Evolutionary conservation across 1,140 invertebrate genomes (phyloP).

Genomic region (Portunus trituberculatus): DNA sequence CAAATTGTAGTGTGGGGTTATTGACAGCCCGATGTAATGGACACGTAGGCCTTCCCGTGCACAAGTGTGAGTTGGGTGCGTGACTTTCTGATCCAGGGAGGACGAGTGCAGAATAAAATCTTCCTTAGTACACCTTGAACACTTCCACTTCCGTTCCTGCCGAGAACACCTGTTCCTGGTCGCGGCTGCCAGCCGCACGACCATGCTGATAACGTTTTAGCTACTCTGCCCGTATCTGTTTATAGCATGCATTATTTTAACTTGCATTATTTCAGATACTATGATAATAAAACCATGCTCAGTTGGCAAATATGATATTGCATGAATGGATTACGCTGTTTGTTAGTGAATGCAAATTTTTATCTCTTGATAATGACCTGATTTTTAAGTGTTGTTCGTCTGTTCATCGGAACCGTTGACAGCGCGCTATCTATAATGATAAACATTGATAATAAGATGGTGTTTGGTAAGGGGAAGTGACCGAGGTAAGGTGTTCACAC

Average conservation of each 20-base stretch:
- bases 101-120: neutral
- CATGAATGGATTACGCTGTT: neutral
- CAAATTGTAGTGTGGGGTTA: neutral
- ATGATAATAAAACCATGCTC: neutral
- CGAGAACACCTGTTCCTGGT: constrained; percentile 45
- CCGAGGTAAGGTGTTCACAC: constrained; percentile 60
- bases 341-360: neutral
- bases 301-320: neutral
- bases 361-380: neutral
- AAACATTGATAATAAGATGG: neutral
- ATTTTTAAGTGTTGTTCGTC: neutral
- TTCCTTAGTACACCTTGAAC: constrained; percentile 7
- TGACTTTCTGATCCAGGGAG: neutral
- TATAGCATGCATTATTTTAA: neutral
- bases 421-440: neutral
- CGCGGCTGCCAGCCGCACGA: constrained; percentile 11
- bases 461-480: neutral
- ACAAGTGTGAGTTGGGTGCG: neutral
- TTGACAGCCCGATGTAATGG: neutral
- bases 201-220: neutral
- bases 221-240: neutral
- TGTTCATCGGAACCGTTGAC: neutral
- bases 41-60: neutral
- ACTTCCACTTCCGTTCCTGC: constrained; percentile 28
- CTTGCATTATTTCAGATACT: neutral